Evolutionary conservation across 2,888 invertebrate genomes (phyloP).

Genomic region (Liopterus haemorrhoidalis): DNA sequence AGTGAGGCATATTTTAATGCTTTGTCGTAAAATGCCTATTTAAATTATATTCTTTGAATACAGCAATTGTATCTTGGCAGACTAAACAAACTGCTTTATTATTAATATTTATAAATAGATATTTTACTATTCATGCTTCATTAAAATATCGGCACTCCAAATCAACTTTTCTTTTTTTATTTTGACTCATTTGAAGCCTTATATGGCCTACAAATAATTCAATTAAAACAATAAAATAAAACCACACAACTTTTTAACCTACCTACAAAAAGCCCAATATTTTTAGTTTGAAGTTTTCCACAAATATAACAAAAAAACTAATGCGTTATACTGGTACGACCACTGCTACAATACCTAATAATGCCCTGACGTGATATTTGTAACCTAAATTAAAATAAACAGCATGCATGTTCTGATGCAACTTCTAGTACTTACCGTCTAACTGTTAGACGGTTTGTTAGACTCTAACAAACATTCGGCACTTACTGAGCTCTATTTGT

Average conservation of each 20-base stretch:
- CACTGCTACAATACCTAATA: too few species aligned
- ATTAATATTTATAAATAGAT: slow-evolving; percentile 29
- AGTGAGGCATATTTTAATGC: slow-evolving; percentile 18
- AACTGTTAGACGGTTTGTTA: too few species aligned
- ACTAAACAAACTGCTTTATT: slow-evolving; percentile 28
- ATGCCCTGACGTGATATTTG: too few species aligned
- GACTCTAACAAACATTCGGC: too few species aligned
- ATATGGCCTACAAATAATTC: slow-evolving; percentile 9
- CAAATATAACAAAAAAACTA: neutral
- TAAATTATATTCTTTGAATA: slow-evolving; percentile 27
- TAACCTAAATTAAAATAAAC: slow-evolving; percentile 1
- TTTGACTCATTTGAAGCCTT: slow-evolving; percentile 9
- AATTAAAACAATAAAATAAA: slow-evolving; percentile 8
- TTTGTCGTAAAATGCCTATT: slow-evolving; percentile 24
- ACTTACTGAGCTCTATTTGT: too few species aligned
- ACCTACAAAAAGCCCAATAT: slow-evolving; percentile 3
- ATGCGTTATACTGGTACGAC: neutral
- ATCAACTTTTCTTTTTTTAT: slow-evolving; percentile 29
- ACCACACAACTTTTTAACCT: neutral
- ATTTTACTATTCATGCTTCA: slow-evolving; percentile 27
- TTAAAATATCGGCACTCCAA: slow-evolving; percentile 21
- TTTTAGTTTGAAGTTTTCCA: neutral
- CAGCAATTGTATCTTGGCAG: slow-evolving; percentile 25
- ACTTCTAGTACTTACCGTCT: too few species aligned
- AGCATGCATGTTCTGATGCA: neutral